Base-by-base conservation (phyloP, 2,113 vertebrate species). In the Aramus guarauna region DNA sequence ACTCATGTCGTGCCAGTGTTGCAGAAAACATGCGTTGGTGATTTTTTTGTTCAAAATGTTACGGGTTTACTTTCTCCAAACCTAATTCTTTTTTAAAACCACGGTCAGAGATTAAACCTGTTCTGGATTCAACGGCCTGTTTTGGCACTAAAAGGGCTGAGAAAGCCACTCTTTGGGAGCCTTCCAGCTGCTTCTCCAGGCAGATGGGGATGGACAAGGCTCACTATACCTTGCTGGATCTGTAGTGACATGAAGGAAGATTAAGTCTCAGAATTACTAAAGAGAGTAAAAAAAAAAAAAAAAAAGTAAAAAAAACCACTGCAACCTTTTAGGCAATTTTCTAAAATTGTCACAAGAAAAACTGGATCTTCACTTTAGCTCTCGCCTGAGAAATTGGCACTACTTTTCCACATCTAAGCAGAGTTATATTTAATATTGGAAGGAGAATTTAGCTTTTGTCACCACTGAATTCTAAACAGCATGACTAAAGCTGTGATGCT, bases 391-490 rank as follows among this genome's bases (percentile, higher is more conserved):
- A 84, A 96, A 86, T 72, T 81, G 64, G 64, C 39, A 11, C 73
- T 85, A 52, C 64, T 94, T 75, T 92, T 74, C 63, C n/a, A 77
- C 66, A 34, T 87, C 90, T 84, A 81, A 88, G 74, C 76, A 64
- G 72, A 91, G 88, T 77, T 94, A 95, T 93, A 93, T 97, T 96
- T 97, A 91, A 94, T 96, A 96, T 68, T 88, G 94, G 73, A 97
- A 30, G 36, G 36, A 94, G 75, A 84, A 92, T 66, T 77, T 95
- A 86, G 94, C 60, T 95, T 96, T 96, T 95, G 79, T 91, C 76
- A 78, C 82, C 71, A 66, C 78, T 82, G 87, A 93, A 87, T 90
- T 88, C 92, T 93, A 82, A 94, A 75, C 56, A 85, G 84, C 36
- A 9, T 94, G 94, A 95, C 88, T 96, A 95, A 94, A 94, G 85